phyloP scores from a whole-genome alignment of 2,888 invertebrate genomes.

The Volucella zonaria region DNA sequence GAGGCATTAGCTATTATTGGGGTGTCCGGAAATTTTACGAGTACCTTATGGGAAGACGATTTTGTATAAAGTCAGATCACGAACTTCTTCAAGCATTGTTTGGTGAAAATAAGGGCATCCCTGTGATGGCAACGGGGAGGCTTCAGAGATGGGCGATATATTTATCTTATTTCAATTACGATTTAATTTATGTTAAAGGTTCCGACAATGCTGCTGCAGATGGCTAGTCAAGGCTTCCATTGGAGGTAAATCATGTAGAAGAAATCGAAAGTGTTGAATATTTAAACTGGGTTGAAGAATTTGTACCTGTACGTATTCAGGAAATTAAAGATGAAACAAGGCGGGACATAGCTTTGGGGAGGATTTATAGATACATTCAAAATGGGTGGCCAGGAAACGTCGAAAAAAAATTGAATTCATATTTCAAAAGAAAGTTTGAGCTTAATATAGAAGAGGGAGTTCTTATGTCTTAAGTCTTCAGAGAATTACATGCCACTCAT shows the following conservation, averaged over 20 bases:
- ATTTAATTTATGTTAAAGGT: no score
- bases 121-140: no score
- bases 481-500: no score
- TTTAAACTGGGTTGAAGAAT: conserved; percentile 13
- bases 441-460: conserved; percentile 24
- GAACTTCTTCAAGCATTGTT: conserved; percentile 45
- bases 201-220: background rate
- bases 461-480: background rate
- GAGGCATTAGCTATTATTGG: conserved; percentile 78
- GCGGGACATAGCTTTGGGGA: conserved; percentile 1
- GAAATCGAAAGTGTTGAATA: conserved; percentile 2
- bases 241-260: background rate
- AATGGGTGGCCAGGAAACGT: conserved; percentile 11
- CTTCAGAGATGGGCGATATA: no score
- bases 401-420: background rate
- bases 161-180: no score
- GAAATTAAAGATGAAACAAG: conserved; percentile 1
- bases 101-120: background rate
- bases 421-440: background rate
- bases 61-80: conserved; percentile 68
- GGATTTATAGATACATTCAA: conserved; percentile 13
- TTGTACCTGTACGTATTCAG: conserved; percentile 4
- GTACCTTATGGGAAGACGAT: conserved; percentile 78
- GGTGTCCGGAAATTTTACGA: conserved; percentile 79
- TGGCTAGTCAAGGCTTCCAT: conserved; percentile 13